Evolutionary conservation across 2,797 vertebrate species (phyloP), one percentile per base, ranked within the genome.

Genomic region (Myotis daubentonii): DNA sequence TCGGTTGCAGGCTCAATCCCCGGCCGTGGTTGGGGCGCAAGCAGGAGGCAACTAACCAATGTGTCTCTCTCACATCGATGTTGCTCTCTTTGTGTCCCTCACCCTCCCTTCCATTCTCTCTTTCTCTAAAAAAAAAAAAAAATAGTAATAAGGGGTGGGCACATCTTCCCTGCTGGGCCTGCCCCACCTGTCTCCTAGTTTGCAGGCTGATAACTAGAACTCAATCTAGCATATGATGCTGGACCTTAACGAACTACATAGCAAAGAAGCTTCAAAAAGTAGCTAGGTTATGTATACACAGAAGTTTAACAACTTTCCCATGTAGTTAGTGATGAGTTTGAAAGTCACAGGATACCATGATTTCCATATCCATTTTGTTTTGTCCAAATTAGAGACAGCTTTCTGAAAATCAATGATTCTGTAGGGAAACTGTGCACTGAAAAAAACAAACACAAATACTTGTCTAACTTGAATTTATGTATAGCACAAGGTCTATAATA

Each of bases 381-480:
- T 68, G 65, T 5, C 1, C 0, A 36, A 85, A 88, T 78, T 41
- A 84, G 41, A 19, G 11, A 76, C 8, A 86, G 25, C 1, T 74
- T 86, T 51, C 66, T 71, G 33, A 68, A 91, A 80, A 83, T 49
- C 81, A 84, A 22, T 79, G 44, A 53, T 36, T 82, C 5, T 71
- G 5, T 33, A 87, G 13, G 47, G 55, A 76, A 65, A n/a, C 6
- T 20, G 41, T 93, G 55, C 60, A 91, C 1, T 85, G 65, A 88
- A 89, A 86, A 49, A 88, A 94, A 84, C 51, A 87, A 62, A 41
- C 6, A 25, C 3, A 89, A 55, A 49, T 36, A 17, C 38, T 87
- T 90, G 23, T n/a, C 23, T 82, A 51, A 87, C 62, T 87, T 81
- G 2, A 36, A 83, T 80, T 94, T 83, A 33, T 51, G 79, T 93